Percentiles rank a stretch among this genome's conserved stretches.
Evolutionary conservation across 2,888 invertebrate genomes (phyloP).

Genomic region (Hypsopygia costalis): DNA sequence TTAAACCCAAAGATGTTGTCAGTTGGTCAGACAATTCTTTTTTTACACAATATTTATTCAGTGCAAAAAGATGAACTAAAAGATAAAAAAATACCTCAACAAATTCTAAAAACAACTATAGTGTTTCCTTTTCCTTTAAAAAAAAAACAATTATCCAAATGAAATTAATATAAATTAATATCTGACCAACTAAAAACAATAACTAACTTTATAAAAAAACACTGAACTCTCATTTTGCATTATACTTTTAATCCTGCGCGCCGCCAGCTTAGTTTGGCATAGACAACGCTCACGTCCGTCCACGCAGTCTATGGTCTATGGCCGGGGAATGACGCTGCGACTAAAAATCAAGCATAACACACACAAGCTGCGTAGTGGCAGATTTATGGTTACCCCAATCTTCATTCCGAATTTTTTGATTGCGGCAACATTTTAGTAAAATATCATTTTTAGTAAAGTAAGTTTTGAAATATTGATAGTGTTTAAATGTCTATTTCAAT

Average conservation of each 20-base stretch:
- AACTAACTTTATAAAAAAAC: slow-evolving; percentile 16
- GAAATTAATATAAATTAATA: background rate
- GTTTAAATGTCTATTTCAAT: background rate
- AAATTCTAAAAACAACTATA: too few relatives aligned
- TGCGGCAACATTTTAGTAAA: slow-evolving; percentile 11
- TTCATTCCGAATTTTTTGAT: slow-evolving; percentile 4
- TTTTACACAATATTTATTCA: background rate
- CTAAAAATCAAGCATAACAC: slow-evolving; percentile 59
- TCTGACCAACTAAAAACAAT: slow-evolving; percentile 25
- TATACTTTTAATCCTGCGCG: slow-evolving; percentile 34
- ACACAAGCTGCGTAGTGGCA: slow-evolving; percentile 58
- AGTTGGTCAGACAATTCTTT: slow-evolving; percentile 4
- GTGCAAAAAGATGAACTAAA: too few relatives aligned
- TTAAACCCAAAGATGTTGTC: slow-evolving; percentile 1
- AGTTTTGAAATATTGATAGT: too few relatives aligned
- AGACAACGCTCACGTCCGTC: slow-evolving; percentile 18
- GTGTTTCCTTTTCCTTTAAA: too few relatives aligned
- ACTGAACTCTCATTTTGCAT: slow-evolving; percentile 32
- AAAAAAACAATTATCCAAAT: too few relatives aligned
- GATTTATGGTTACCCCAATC: slow-evolving; percentile 10
- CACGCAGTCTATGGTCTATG: slow-evolving; percentile 23
- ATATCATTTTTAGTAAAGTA: background rate
- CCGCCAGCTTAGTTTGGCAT: slow-evolving; percentile 24
- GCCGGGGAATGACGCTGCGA: slow-evolving; percentile 25
- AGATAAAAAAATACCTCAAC: too few relatives aligned